Evolutionary conservation across 1,140 invertebrate species (phyloP).

Genomic region (Dermatophagoides farinae): DNA sequence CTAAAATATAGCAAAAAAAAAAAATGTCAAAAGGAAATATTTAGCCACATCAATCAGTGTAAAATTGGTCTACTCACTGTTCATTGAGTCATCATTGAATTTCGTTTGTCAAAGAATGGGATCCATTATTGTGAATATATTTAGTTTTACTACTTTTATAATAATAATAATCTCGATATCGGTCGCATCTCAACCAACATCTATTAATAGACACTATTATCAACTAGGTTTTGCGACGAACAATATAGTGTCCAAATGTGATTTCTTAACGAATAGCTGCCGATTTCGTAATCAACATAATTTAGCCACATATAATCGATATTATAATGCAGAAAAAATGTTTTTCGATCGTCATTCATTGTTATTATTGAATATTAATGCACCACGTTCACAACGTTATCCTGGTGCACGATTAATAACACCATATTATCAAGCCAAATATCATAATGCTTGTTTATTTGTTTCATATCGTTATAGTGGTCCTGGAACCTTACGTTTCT

Average conservation of each 20-base stretch:
- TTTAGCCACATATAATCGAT: not conserved
- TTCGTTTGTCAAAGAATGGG: too few relatives aligned
- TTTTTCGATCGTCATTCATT: not conserved
- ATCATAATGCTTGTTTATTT: not conserved
- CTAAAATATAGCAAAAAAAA: too few relatives aligned
- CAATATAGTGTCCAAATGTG: not conserved
- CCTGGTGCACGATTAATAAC: conserved; percentile 4
- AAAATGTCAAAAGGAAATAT: too few relatives aligned
- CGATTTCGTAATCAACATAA: conserved; percentile 4
- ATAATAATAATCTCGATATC: too few relatives aligned
- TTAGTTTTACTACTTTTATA: too few relatives aligned
- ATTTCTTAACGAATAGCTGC: not conserved
- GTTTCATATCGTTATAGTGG: not conserved
- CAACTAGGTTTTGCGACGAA: not conserved
- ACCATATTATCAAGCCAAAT: not conserved
- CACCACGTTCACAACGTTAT: not conserved
- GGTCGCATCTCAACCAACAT: too few relatives aligned
- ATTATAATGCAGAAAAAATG: not conserved
- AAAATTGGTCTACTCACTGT: too few relatives aligned
- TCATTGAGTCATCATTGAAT: too few relatives aligned
- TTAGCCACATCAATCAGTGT: too few relatives aligned
- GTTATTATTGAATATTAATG: not conserved
- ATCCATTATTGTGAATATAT: too few relatives aligned
- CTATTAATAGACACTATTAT: too few relatives aligned
- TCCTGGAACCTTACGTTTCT: not conserved